A percentile compares a stretch with the other conserved stretches of the same genome.
Conservation (phyloP, 2,797 vertebrate species). For the Tokudaia muenninki region DNA sequence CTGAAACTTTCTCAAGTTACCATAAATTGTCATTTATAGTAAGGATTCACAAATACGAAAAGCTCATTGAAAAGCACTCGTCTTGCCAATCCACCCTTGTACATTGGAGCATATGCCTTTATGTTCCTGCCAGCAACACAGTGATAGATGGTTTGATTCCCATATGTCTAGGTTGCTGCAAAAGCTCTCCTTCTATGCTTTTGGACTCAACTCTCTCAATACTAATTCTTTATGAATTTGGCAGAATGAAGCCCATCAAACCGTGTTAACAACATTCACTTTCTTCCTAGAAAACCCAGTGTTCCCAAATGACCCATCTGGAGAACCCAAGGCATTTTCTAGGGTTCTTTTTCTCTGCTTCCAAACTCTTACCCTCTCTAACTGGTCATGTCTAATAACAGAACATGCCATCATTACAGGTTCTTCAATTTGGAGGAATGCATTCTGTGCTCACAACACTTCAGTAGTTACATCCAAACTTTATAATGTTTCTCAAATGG, state of each 20-base stretch:
- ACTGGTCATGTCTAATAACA: neutral
- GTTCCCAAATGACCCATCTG: neutral
- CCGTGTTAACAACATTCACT: neutral
- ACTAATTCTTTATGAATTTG: neutral
- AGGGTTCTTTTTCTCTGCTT: neutral
- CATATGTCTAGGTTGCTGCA: neutral
- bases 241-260: neutral
- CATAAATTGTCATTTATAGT: conserved; percentile 10
- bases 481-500: neutral
- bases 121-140: neutral
- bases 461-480: neutral
- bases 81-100: neutral
- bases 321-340: neutral
- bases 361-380: neutral
- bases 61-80: neutral
- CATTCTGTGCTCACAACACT: neutral
- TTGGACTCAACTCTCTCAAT: neutral
- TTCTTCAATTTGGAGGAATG: neutral
- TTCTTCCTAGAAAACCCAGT: conserved; percentile 22
- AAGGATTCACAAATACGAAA: conserved; percentile 16
- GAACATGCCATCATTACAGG: neutral
- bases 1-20: neutral
- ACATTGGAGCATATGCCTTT: neutral
- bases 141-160: neutral
- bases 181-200: neutral